These are phyloP conservation scores for Drosophila atripex DNA, from an alignment of 2,888 invertebrate species.

Conservation along the genomic window DNA sequence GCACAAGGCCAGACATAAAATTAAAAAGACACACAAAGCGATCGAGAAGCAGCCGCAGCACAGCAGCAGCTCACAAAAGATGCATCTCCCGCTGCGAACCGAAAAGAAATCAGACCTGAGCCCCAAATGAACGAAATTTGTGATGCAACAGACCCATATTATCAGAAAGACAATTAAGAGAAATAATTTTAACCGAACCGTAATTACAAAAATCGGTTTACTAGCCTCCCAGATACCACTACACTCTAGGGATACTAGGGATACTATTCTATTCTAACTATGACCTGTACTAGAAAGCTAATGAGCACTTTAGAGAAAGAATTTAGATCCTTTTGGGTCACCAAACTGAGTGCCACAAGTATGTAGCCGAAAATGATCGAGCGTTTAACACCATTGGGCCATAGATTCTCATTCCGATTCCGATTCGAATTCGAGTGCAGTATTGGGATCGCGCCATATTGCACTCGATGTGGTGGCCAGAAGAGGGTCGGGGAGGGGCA, in stretches of 20 bases:
- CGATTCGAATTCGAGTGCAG: constrained; percentile 19
- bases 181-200: constrained; percentile 22
- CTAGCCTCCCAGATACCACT: no score
- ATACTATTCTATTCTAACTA: no score
- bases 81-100: constrained; percentile 53
- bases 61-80: constrained; percentile 35
- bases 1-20: constrained; percentile 75
- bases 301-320: not conserved
- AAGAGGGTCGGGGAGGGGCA: constrained; percentile 4
- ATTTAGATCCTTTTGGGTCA: constrained; percentile 40
- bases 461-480: constrained; percentile 33
- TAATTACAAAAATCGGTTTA: constrained; percentile 4
- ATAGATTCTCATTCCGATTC: constrained; percentile 40
- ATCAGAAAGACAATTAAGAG: constrained; percentile 8
- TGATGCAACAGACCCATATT: constrained; percentile 1
- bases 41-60: constrained; percentile 31
- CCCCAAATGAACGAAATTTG: constrained; percentile 6
- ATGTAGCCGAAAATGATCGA: constrained; percentile 65
- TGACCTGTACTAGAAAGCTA: not conserved
- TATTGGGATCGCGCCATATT: constrained; percentile 40
- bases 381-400: constrained; percentile 68
- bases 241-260: no score
- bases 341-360: constrained; percentile 17
- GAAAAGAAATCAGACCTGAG: constrained; percentile 35
- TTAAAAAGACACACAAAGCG: constrained; percentile 64